Conservation (phyloP, 2,113 vertebrate genomes). For the Eonycteris spelaea region DNA sequence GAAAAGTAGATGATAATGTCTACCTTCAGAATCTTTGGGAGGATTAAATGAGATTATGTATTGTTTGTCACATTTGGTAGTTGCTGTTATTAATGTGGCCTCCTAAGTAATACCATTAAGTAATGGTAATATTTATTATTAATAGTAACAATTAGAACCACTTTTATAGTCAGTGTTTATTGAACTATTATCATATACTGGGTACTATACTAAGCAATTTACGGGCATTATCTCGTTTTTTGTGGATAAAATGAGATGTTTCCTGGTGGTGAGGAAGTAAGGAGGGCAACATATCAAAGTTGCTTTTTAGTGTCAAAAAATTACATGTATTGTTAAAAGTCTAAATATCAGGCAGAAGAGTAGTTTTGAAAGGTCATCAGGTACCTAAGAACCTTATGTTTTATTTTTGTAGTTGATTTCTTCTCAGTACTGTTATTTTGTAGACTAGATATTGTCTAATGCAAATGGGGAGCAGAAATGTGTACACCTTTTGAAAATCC, state of each 20-base stretch:
- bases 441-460: neutral
- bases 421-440: slow-evolving; percentile 9
- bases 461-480: neutral
- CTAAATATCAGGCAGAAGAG: neutral
- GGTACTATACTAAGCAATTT: neutral
- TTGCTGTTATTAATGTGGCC: neutral
- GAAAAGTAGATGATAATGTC: slow-evolving; percentile 3
- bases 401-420: neutral
- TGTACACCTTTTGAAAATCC: neutral
- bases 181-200: neutral
- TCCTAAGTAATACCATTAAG: neutral
- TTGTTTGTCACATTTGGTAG: neutral
- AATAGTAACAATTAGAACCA: neutral
- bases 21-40: neutral
- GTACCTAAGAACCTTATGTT: neutral
- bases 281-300: neutral
- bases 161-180: neutral
- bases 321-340: neutral
- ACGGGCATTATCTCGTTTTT: neutral
- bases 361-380: neutral
- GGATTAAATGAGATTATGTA: neutral
- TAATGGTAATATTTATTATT: neutral
- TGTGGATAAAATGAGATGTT: neutral
- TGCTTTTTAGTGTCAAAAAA: slow-evolving; percentile 9
- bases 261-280: neutral